A percentile compares a stretch with the other conserved stretches of the same genome.
These are phyloP conservation scores for Pluvianellus socialis DNA, from an alignment of 2,113 vertebrate species.

Conservation along the genomic window DNA sequence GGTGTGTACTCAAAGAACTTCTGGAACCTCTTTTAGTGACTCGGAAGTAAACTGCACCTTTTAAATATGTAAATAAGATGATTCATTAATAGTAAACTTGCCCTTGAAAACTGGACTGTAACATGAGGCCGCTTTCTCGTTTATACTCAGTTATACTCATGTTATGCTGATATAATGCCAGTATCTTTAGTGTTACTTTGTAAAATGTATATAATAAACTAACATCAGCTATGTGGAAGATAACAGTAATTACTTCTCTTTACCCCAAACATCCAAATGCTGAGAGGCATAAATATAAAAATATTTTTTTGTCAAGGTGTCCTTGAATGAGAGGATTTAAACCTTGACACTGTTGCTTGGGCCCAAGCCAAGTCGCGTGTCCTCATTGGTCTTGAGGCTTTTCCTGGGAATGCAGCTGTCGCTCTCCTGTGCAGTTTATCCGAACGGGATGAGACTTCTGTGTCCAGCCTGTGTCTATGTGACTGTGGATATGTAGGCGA, in stretches of 20 bases:
- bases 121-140: background rate
- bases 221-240: background rate
- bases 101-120: background rate
- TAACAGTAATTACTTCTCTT: background rate
- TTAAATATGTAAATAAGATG: background rate
- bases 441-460: constrained; percentile 40
- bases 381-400: constrained; percentile 48
- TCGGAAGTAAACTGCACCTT: background rate
- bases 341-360: background rate
- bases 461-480: background rate
- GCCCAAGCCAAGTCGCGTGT: constrained; percentile 40
- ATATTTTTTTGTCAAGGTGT: constrained; percentile 21
- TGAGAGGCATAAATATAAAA: background rate
- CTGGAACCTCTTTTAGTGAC: background rate
- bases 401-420: constrained; percentile 54
- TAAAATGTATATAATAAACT: background rate
- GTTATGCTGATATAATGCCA: background rate
- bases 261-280: background rate
- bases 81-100: background rate
- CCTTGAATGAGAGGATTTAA: constrained; percentile 64
- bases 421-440: background rate
- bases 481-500: background rate
- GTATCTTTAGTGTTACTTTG: background rate
- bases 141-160: background rate
- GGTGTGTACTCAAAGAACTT: background rate